A percentile compares a stretch with the other conserved stretches of the same genome.
phyloP scores from a whole-genome alignment of 2,888 invertebrate species.

The Conomelus anceps region DNA sequence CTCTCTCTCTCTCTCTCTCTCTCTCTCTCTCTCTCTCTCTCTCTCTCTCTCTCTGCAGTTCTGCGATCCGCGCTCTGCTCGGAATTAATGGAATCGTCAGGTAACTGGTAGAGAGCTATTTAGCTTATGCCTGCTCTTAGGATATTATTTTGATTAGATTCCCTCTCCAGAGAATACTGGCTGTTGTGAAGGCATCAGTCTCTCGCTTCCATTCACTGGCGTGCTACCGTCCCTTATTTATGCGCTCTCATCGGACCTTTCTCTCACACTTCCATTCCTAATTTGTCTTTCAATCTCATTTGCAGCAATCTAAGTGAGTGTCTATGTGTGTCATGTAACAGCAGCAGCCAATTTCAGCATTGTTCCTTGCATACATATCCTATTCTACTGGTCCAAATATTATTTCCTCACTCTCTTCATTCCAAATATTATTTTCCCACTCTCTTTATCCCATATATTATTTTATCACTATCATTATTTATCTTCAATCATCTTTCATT shows the following conservation, averaged over 20 bases:
- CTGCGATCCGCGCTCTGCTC: not conserved
- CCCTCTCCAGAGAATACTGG: slow-evolving; percentile 3
- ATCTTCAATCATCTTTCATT: too few relatives aligned
- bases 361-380: not conserved
- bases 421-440: too few relatives aligned
- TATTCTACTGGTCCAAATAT: too few relatives aligned
- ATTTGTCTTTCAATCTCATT: not conserved
- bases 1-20: not conserved
- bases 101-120: slow-evolving; percentile 10
- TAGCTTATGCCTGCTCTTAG: slow-evolving; percentile 11
- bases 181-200: slow-evolving; percentile 11
- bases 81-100: slow-evolving; percentile 14
- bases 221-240: not conserved
- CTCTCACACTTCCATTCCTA: not conserved
- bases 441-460: too few relatives aligned
- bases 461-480: too few relatives aligned
- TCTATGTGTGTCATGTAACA: not conserved
- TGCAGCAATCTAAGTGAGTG: not conserved
- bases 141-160: slow-evolving; percentile 14
- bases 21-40: not conserved
- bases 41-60: not conserved
- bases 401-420: too few relatives aligned
- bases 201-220: not conserved
- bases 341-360: not conserved
- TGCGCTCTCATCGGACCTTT: not conserved